phyloP scores from a whole-genome alignment of 2,113 vertebrate genomes.

The Dicaeum eximium region DNA sequence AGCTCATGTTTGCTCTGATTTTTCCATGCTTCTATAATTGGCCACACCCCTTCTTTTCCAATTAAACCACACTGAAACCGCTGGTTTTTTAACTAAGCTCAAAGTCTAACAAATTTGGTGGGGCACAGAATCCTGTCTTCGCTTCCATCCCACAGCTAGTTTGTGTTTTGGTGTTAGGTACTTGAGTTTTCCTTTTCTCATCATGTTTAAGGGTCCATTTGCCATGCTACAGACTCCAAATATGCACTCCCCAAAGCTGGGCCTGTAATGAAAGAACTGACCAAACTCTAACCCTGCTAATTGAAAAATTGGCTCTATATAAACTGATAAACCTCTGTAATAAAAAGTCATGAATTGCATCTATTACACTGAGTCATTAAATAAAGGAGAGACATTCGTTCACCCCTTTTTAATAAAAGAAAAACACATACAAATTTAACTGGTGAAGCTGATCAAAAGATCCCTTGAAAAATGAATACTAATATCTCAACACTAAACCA shows the following conservation, averaged over 20 bases:
- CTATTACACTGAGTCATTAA: slow-evolving; percentile 10
- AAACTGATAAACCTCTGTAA: slow-evolving; percentile 8
- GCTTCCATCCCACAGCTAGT: neutral
- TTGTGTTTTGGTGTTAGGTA: neutral
- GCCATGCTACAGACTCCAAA: neutral
- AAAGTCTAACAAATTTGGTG: neutral
- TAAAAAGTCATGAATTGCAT: neutral
- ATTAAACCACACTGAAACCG: neutral
- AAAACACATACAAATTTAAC: slow-evolving; percentile 62
- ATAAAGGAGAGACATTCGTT: neutral
- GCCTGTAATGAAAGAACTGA: neutral
- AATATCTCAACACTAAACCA: slow-evolving; percentile 65
- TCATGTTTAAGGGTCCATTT: neutral
- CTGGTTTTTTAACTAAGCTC: neutral
- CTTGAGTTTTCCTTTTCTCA: neutral
- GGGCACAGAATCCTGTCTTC: neutral
- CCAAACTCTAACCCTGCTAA: neutral
- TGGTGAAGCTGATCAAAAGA: slow-evolving; percentile 67
- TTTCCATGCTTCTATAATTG: neutral
- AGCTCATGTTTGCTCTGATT: neutral
- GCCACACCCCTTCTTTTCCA: neutral
- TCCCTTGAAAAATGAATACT: slow-evolving; percentile 69
- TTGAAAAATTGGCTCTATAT: neutral
- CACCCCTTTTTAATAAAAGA: slow-evolving; percentile 29
- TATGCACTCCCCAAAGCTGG: neutral